Percentiles rank a stretch among this genome's conserved stretches.
Conservation (phyloP, 2,797 vertebrate genomes). For the Naso thynnoides region DNA sequence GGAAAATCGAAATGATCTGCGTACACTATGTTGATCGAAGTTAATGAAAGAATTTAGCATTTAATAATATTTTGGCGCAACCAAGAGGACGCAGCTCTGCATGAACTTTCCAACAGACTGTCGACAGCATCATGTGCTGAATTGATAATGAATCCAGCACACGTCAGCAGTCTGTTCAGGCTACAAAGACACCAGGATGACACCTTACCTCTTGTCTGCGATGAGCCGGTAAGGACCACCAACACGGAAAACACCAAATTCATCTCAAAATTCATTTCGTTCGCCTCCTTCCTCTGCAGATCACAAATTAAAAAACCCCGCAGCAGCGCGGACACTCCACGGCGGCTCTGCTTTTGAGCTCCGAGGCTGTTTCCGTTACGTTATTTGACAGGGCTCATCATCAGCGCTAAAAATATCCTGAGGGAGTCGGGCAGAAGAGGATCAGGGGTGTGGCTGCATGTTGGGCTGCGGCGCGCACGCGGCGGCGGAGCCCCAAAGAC, state of each 20-base stretch:
- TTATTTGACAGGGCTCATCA: constrained; percentile 79
- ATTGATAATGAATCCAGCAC: constrained; percentile 29
- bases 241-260: constrained; percentile 57
- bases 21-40: background rate
- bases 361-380: constrained; percentile 81
- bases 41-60: background rate
- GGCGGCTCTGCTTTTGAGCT: constrained; percentile 47
- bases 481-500: background rate
- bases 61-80: background rate
- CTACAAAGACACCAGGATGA: constrained; percentile 20
- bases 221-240: constrained; percentile 66
- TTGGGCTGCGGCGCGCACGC: constrained; percentile 12
- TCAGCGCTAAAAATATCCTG: constrained; percentile 85
- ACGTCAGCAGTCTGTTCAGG: constrained; percentile 40
- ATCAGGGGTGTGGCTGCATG: constrained; percentile 75
- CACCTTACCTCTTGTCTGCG: constrained; percentile 70
- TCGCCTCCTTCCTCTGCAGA: constrained; percentile 36
- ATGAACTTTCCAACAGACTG: constrained; percentile 8
- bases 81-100: background rate
- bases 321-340: constrained; percentile 10
- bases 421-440: constrained; percentile 80
- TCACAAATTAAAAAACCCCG: background rate
- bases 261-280: constrained; percentile 66
- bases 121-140: constrained; percentile 51
- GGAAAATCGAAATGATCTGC: background rate